phyloP scores from a whole-genome alignment of 64 coral and sea anemone genomes.

The Dendrophyllia cribrosa region DNA sequence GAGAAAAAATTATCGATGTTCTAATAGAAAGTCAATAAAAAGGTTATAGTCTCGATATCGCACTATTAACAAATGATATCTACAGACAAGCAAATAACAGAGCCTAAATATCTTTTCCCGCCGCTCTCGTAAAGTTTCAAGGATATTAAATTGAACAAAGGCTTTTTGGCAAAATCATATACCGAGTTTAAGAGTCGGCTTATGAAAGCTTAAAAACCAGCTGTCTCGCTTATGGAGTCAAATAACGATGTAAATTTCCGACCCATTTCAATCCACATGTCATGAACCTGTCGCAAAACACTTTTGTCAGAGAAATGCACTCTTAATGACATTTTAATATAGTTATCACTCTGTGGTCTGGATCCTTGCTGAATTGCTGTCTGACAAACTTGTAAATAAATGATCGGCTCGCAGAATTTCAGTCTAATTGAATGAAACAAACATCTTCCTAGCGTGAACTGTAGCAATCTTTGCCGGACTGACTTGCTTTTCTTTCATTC shows the following conservation, averaged over 20 bases:
- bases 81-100: background rate
- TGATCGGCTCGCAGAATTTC: background rate
- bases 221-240: slow-evolving; percentile 8
- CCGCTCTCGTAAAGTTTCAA: background rate
- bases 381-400: slow-evolving; percentile 29
- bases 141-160: slow-evolving; percentile 19
- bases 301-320: background rate
- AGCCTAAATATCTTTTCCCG: background rate
- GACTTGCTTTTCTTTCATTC: too few species aligned
- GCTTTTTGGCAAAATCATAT: slow-evolving; percentile 34
- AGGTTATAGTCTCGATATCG: background rate
- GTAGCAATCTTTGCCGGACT: too few species aligned
- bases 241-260: slow-evolving; percentile 8
- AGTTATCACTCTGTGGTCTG: background rate
- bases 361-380: background rate
- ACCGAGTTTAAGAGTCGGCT: slow-evolving; percentile 20
- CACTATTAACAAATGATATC: background rate
- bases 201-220: background rate
- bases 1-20: background rate
- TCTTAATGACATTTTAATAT: slow-evolving; percentile 42
- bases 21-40: background rate
- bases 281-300: background rate
- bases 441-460: background rate
- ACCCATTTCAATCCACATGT: slow-evolving; percentile 14
- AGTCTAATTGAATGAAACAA: background rate